Base-by-base conservation (phyloP, 1,140 invertebrate genomes). In the Lepeophtheirus salmonis region DNA sequence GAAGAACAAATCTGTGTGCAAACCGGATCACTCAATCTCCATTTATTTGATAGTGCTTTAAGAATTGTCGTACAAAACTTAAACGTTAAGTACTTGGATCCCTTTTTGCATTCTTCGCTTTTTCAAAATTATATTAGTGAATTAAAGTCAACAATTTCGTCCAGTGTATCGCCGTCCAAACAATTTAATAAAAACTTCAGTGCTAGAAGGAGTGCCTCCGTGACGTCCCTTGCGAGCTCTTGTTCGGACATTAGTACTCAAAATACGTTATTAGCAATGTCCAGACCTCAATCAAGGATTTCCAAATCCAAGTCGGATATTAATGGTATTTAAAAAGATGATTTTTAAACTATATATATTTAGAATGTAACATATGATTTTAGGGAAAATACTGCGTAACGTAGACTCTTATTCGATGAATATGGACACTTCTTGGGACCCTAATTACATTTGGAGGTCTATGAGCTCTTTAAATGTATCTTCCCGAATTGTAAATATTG, bases 1-100 rank as follows among this genome's bases (percentile, higher is more conserved):
- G 52, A 54, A 54, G 52, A 54, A 54, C 17, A 17, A 16, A 54
- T 54, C 52, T 54, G 52, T 14, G 23, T 17, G n/a, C 17, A 54
- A 54, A 22, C 14, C 14, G 52, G 52, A 4, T n/a, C 23, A n/a
- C 10, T 41, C n/a, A 14, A 54, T 14, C 23, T 22, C 16, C 17
- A 16, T 54, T 54, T 17, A 17, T 54, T 54, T 16, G 52, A 54
- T 20, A 17, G 14, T 3, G 52, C 52, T 22, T 14, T 54, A 22
- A 18, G 18, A 20, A 20, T 54, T 17, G 52, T 54, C 2, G 22
- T 18, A 14, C 16, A 17, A 14, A 22, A 17, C 52, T 54, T 54
- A 22, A 14, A 54, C 3, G 14, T 14, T 2, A 54, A 54, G 52
- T 54, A 20, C 18, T 14, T 54, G 16, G n/a, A 17, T 14, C 16